Evolutionary conservation across 2,797 vertebrate species (phyloP).

Genomic region (Pseudotriccus pelzelni): DNA sequence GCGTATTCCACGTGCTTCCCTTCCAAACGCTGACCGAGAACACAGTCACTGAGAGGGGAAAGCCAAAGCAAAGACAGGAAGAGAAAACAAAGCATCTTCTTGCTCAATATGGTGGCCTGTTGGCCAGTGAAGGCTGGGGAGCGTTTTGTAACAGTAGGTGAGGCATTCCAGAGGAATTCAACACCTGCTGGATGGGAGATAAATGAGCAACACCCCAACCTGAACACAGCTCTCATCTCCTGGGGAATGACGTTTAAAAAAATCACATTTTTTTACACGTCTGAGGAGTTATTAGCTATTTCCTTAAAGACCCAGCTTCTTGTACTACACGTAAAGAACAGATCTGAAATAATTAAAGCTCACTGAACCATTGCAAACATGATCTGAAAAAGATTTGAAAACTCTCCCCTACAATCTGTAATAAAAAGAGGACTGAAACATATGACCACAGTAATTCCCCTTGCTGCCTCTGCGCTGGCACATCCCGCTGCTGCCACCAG

Average conservation of each 20-base stretch:
- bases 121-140: not conserved
- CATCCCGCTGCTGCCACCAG: not conserved
- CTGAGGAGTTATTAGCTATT: not conserved
- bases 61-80: not conserved
- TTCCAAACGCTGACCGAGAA: not conserved
- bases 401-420: not conserved
- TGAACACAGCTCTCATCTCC: fast-evolving
- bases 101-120: not conserved
- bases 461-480: not conserved
- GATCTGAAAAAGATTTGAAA: not conserved
- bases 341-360: not conserved
- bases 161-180: not conserved
- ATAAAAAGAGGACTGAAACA: not conserved
- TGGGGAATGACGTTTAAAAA: not conserved
- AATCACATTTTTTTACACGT: fast-evolving
- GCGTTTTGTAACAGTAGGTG: not conserved
- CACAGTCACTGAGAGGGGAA: not conserved
- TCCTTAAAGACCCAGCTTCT: not conserved
- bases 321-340: not conserved
- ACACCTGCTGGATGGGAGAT: not conserved
- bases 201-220: not conserved
- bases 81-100: not conserved
- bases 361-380: not conserved
- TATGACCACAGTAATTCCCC: not conserved
- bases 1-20: fast-evolving